These are phyloP conservation scores for Cnemophilus loriae DNA, from an alignment of 2,113 vertebrate genomes.

Conservation along the genomic window DNA sequence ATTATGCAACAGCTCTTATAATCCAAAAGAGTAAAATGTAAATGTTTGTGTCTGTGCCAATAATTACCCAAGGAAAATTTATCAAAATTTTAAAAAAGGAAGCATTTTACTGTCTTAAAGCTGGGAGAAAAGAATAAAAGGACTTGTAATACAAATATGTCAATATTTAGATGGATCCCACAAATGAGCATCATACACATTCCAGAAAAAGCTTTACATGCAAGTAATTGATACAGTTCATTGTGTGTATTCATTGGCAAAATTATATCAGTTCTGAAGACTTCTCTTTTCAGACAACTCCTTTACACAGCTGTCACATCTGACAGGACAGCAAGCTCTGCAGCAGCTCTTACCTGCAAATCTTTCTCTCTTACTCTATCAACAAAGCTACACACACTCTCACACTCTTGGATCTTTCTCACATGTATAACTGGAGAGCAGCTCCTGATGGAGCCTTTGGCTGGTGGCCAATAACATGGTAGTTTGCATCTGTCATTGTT, in stretches of 20 bases:
- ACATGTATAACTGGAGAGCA: slow-evolving; percentile 13
- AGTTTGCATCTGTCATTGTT: slow-evolving; percentile 35
- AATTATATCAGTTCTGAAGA: background rate
- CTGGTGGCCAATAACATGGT: slow-evolving; percentile 10
- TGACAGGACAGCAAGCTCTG: background rate
- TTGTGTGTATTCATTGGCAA: background rate
- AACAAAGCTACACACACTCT: background rate
- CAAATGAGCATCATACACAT: background rate
- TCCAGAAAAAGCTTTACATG: background rate
- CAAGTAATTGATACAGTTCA: background rate
- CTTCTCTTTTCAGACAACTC: background rate
- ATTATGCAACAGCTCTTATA: slow-evolving; percentile 16
- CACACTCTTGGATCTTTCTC: slow-evolving; percentile 17
- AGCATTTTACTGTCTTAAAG: background rate
- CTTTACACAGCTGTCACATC: background rate
- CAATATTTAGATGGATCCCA: background rate
- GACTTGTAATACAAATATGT: background rate
- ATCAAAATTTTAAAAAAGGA: background rate
- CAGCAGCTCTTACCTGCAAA: slow-evolving; percentile 2
- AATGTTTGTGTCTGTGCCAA: background rate
- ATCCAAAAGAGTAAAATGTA: background rate
- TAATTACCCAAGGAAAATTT: background rate
- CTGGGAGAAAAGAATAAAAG: background rate
- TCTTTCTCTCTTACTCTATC: background rate
- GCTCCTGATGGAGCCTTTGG: slow-evolving; percentile 8